phyloP scores from a whole-genome alignment of 2,888 invertebrate species.

The Synanthedon vespiformis region DNA sequence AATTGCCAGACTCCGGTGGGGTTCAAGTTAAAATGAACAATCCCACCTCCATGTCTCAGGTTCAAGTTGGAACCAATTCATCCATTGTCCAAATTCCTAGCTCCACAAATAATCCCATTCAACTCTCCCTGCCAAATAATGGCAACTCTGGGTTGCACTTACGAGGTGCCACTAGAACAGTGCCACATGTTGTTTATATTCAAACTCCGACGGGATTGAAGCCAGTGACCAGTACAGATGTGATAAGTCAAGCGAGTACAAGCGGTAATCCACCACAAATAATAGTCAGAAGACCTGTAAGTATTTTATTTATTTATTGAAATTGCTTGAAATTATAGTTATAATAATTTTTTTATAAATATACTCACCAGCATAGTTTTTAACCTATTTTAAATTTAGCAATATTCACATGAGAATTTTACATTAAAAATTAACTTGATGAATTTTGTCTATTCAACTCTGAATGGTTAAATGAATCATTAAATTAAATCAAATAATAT shows the following conservation, averaged over 20 bases:
- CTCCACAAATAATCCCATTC: conserved; percentile 47
- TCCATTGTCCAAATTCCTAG: conserved; percentile 52
- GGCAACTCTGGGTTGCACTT: conserved; percentile 29
- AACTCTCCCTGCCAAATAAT: conserved; percentile 31
- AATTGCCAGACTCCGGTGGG: conserved; percentile 38
- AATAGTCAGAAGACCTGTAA: conserved; percentile 64
- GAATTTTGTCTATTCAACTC: too few species aligned
- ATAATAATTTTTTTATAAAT: too few species aligned
- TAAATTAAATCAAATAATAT: too few species aligned
- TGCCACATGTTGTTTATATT: conserved; percentile 73
- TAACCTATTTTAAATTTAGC: too few species aligned
- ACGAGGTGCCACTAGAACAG: conserved; percentile 40
- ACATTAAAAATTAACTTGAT: too few species aligned
- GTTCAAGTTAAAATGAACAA: conserved; percentile 49
- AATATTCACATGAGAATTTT: too few species aligned
- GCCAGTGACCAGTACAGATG: conserved; percentile 56
- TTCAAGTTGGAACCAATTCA: conserved; percentile 45
- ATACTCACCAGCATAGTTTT: too few species aligned
- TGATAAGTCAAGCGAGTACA: conserved; percentile 59
- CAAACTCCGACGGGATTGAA: conserved; percentile 67
- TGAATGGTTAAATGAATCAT: too few species aligned
- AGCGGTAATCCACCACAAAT: conserved; percentile 65
- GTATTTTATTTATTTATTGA: conserved; percentile 17
- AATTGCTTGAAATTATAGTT: too few species aligned
- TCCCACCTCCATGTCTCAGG: conserved; percentile 40